phyloP scores from a whole-genome alignment of 2,113 vertebrate genomes.

The Sebastes schlegelii region DNA sequence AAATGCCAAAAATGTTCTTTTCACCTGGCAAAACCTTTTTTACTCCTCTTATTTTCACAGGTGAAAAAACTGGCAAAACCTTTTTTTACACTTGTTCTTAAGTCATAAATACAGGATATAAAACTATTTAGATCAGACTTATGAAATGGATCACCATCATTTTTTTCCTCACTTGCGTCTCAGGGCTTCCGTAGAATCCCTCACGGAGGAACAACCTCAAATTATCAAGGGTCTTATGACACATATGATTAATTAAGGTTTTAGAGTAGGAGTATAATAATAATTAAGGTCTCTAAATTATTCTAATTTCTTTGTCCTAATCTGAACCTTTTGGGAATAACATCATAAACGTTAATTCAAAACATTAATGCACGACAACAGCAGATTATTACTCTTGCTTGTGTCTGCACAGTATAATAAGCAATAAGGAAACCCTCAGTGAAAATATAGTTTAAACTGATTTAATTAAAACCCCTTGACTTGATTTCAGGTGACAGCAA shows the following conservation, averaged over 20 bases:
- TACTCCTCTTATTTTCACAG: neutral
- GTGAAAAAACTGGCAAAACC: neutral
- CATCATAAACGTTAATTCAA: neutral
- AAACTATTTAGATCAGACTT: neutral
- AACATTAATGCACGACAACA: neutral
- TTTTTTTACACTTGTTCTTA: neutral
- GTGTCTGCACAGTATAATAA: neutral
- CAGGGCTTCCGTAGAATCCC: neutral
- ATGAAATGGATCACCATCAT: no score
- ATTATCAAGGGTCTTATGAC: neutral
- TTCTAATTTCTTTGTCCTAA: conserved; percentile 1
- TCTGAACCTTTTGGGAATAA: neutral
- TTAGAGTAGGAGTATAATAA: neutral
- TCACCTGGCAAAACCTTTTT: neutral
- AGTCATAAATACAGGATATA: neutral
- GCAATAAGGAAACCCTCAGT: neutral
- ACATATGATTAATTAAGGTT: neutral
- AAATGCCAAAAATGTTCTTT: no score
- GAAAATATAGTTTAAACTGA: conserved; percentile 9
- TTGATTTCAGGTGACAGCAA: conserved; percentile 20
- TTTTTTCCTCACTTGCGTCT: neutral
- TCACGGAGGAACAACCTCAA: neutral
- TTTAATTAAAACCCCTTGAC: conserved; percentile 39
- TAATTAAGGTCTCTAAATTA: neutral
- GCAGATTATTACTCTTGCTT: neutral